Percentiles rank a stretch among this genome's conserved stretches.
These are phyloP conservation scores for Melanostigma gelatinosum DNA, from an alignment of 2,113 vertebrate genomes.

Conservation along the genomic window DNA sequence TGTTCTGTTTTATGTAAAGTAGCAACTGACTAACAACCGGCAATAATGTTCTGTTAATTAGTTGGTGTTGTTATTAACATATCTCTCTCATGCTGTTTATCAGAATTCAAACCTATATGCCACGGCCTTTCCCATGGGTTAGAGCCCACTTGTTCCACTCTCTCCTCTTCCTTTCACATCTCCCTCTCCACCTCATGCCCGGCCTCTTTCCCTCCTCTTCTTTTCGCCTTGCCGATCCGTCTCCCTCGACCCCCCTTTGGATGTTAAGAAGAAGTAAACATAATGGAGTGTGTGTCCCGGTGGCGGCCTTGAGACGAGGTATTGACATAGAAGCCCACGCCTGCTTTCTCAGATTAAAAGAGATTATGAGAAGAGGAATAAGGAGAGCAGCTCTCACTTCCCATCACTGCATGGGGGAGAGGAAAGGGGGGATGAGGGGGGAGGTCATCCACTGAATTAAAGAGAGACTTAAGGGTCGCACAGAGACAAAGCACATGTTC, in stretches of 20 bases:
- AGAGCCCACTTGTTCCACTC: conserved; percentile 15
- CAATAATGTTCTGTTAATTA: conserved; percentile 27
- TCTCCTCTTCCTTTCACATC: conserved; percentile 5
- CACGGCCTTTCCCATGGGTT: conserved; percentile 19
- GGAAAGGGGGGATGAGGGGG: background rate
- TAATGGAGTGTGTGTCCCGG: conserved; percentile 51
- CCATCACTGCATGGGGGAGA: conserved; percentile 26
- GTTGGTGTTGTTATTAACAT: conserved; percentile 16
- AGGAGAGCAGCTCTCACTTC: conserved; percentile 56
- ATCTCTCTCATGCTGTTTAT: conserved; percentile 9
- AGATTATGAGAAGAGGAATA: conserved; percentile 70
- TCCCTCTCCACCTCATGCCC: conserved; percentile 8
- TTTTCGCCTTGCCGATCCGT: conserved; percentile 23
- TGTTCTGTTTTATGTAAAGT: conserved; percentile 5
- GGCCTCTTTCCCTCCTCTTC: background rate
- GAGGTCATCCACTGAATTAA: conserved; percentile 45
- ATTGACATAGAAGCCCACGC: conserved; percentile 65
- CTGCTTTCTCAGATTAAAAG: conserved; percentile 68
- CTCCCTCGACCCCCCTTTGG: conserved; percentile 37
- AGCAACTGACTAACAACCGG: conserved; percentile 12
- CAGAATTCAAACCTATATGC: conserved; percentile 31
- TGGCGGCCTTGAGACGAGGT: conserved; percentile 58
- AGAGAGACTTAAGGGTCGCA: conserved; percentile 49
- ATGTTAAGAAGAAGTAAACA: conserved; percentile 55
- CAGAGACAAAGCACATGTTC: conserved; percentile 62